Base-by-base conservation (phyloP, 2,888 invertebrate genomes). In the Drosophila paramelanica region DNA sequence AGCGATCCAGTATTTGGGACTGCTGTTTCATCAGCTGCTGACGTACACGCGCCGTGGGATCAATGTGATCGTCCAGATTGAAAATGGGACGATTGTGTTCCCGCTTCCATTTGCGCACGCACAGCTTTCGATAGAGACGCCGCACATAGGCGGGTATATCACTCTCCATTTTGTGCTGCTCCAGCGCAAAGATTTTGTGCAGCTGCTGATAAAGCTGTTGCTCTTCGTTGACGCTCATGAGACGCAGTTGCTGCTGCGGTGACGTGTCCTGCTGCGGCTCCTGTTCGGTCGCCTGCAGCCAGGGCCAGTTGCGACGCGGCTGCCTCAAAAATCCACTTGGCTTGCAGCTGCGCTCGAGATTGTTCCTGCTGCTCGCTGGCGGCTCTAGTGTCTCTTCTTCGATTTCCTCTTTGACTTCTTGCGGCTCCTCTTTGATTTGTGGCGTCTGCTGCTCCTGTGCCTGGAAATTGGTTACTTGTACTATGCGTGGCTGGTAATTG, bases 101-200 rank as follows among this genome's bases (percentile, higher is more conserved):
- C n/a, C 94, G 91, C 81, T 94, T 94, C 62, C 93, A 90, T 79
- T 93, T 93, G 23, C 95, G 92, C 13, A 95, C 91, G n/a, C 92
- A 91, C 10, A 95, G 90, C 90, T 95, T 95, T 42, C 95, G 91
- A 77, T 94, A 93, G 0, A 95, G 89, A 39, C 94, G 93, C 7
- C 93, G 81, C 11, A 92, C 77, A 59, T 90, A 87, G 10, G 90
- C 62, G 4, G 92, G 92, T 33, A 92, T 88, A 13, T 87, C 58
- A n/a, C 88, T 55, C 14, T 89, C 79, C n/a, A 13, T 3, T 13
- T 62, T 81, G 27, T 89, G 71, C 4, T 82, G 65, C 39, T 91
- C 90, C 1, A 82, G 51, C 3, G 66, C 47, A 6, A 91, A 78
- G 39, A 93, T 87, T 45, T 80, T 81, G 11, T 88, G 86, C 11